These are phyloP conservation scores for Antedon mediterranea DNA, from an alignment of 53 echinoderm and acorn worm species.

Conservation along the genomic window DNA sequence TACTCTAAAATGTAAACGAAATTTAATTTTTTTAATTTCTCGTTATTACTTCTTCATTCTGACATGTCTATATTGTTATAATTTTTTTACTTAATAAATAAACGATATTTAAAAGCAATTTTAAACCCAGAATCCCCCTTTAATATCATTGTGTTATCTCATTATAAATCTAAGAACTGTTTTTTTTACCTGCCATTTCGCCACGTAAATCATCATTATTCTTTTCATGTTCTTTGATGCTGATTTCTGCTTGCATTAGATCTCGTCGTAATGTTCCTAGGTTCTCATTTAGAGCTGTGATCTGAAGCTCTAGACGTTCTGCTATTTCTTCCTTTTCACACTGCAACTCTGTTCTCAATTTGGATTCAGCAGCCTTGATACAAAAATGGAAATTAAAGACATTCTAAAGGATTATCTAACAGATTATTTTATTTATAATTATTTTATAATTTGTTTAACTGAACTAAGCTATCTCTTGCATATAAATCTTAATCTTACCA, in stretches of 20 bases:
- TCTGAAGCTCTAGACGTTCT: slow-evolving; percentile 57
- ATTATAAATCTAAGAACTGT: too few relatives aligned
- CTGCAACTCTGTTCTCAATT: slow-evolving; percentile 46
- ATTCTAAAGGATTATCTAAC: neutral
- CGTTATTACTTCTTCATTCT: too few relatives aligned
- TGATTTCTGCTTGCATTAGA: slow-evolving; percentile 52
- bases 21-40: too few relatives aligned
- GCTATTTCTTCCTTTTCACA: slow-evolving; percentile 42
- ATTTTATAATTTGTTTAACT: too few relatives aligned
- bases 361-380: slow-evolving; percentile 45
- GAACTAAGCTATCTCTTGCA: too few relatives aligned
- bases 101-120: too few relatives aligned
- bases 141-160: too few relatives aligned
- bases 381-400: neutral
- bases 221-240: slow-evolving; percentile 62
- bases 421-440: neutral
- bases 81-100: too few relatives aligned
- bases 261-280: slow-evolving; percentile 61
- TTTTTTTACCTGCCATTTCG: slow-evolving; percentile 61
- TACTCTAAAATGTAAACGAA: too few relatives aligned
- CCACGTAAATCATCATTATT: slow-evolving; percentile 62
- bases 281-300: slow-evolving; percentile 86
- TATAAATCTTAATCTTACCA: slow-evolving; percentile 64
- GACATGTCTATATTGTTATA: too few relatives aligned
- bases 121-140: too few relatives aligned